Conservation (phyloP, 2,113 vertebrate genomes). For the Tringa solitaria region DNA sequence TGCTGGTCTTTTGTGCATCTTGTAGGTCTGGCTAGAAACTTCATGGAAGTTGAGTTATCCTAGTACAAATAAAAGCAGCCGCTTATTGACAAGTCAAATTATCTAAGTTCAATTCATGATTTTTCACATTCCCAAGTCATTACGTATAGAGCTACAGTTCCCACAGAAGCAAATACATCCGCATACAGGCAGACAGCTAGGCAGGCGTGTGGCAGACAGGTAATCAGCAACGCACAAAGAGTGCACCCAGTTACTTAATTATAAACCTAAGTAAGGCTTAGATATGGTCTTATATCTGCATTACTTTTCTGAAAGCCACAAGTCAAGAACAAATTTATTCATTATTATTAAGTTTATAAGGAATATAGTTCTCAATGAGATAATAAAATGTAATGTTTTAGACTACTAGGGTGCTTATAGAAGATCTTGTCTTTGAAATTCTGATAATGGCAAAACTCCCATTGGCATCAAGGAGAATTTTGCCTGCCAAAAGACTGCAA, state of each 20-base stretch:
- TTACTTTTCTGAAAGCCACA: neutral
- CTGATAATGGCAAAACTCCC: constrained; percentile 1
- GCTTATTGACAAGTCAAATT: neutral
- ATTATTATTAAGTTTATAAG: neutral
- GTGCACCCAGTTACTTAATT: neutral
- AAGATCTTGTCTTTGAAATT: neutral
- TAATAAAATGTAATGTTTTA: constrained; percentile 7
- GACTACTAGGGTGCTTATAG: neutral
- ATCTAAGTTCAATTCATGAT: neutral
- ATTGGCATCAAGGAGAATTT: constrained; percentile 5
- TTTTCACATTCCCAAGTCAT: neutral
- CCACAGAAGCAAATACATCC: neutral
- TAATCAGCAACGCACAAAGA: neutral
- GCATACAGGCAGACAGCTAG: neutral
- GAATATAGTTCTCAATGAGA: neutral
- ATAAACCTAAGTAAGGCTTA: neutral
- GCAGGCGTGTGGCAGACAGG: neutral
- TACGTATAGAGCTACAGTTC: neutral
- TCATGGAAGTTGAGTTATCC: neutral
- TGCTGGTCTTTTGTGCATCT: neutral
- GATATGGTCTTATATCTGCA: neutral
- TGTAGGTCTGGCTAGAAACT: neutral
- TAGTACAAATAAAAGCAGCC: neutral
- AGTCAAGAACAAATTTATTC: constrained; percentile 14
- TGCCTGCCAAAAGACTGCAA: constrained; percentile 8